Evolutionary conservation across 2,113 vertebrate genomes (phyloP).

Genomic region (Tenebrosternarchus preto): DNA sequence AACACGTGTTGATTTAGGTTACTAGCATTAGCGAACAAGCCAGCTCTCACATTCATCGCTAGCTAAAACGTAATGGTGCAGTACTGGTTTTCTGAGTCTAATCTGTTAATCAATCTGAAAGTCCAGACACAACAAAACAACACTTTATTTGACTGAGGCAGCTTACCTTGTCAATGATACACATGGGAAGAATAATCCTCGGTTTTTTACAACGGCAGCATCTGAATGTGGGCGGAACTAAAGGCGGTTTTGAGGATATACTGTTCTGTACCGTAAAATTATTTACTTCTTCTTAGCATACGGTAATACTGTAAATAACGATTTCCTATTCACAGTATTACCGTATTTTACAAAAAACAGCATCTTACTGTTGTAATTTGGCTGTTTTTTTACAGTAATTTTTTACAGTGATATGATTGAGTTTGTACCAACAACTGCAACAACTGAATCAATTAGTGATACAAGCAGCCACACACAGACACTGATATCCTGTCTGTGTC

Average conservation of each 20-base stretch:
- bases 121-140: neutral
- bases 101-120: constrained; percentile 10
- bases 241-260: no score
- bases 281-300: neutral
- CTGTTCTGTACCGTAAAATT: neutral
- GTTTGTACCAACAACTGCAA: neutral
- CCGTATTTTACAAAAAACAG: no score
- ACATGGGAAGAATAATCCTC: neutral
- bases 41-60: constrained; percentile 18
- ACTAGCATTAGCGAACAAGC: constrained; percentile 1
- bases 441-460: no score
- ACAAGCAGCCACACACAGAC: constrained; percentile 49
- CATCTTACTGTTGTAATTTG: no score
- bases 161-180: constrained; percentile 3
- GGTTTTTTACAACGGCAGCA: neutral
- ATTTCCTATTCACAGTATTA: constrained; percentile 1
- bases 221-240: no score
- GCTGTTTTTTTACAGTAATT: no score
- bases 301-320: neutral
- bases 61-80: constrained; percentile 12
- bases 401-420: no score
- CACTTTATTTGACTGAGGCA: neutral
- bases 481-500: constrained; percentile 45
- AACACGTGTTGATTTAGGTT: constrained; percentile 5
- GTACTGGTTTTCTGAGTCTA: constrained; percentile 7